A percentile compares a stretch with the other conserved stretches of the same genome.
phyloP scores from a whole-genome alignment of 2,888 invertebrate species.

The Asteroscopus sphinx region DNA sequence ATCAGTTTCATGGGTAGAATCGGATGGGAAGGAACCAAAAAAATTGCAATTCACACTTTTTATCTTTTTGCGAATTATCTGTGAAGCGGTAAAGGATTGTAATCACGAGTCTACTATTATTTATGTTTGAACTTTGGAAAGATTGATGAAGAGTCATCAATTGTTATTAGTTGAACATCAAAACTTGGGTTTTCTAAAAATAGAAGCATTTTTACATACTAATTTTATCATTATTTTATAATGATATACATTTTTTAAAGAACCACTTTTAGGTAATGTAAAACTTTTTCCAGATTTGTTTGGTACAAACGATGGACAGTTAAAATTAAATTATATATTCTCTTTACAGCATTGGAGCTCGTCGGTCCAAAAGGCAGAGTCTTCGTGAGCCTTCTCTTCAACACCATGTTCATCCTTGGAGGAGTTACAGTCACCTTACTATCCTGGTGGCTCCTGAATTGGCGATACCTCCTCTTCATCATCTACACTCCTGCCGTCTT shows the following conservation, averaged over 20 bases:
- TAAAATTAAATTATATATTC: slow-evolving; percentile 15
- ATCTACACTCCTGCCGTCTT: slow-evolving; percentile 84
- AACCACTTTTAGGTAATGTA: too few relatives aligned
- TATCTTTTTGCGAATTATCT: slow-evolving; percentile 7
- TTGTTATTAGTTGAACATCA: too few relatives aligned
- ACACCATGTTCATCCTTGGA: slow-evolving; percentile 86
- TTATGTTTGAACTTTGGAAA: slow-evolving; percentile 8
- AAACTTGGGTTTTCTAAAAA: too few relatives aligned
- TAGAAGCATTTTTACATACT: too few relatives aligned
- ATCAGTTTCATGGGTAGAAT: slow-evolving; percentile 31
- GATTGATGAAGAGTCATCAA: too few relatives aligned
- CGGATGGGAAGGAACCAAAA: slow-evolving; percentile 27
- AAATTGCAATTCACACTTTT: slow-evolving; percentile 27
- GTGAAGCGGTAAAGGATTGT: slow-evolving; percentile 19
- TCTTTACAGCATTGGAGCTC: slow-evolving; percentile 79
- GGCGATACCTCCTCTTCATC: slow-evolving; percentile 83
- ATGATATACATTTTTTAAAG: too few relatives aligned
- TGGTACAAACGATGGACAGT: background rate
- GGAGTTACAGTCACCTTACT: slow-evolving; percentile 83
- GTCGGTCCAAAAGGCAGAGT: slow-evolving; percentile 86
- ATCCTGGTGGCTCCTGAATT: slow-evolving; percentile 84
- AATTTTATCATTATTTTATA: too few relatives aligned
- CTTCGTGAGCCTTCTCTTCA: slow-evolving; percentile 84
- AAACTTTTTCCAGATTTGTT: too few relatives aligned
- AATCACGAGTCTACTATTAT: slow-evolving; percentile 2